Evolutionary conservation across 2,113 vertebrate species (phyloP).

Genomic region (Xiphias gladius): DNA sequence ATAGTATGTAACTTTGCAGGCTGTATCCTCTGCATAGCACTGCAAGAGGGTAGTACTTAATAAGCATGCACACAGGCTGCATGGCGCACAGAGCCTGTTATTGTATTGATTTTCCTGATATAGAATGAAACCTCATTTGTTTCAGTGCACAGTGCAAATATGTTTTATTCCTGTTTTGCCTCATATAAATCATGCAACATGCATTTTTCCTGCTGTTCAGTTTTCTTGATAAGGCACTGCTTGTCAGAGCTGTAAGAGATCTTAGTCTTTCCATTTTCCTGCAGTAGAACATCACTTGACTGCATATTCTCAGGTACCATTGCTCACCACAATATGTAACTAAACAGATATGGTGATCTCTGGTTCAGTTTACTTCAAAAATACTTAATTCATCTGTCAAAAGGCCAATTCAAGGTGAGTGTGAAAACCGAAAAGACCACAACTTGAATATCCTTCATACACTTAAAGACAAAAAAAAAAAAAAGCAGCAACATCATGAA

Average conservation of each 20-base stretch:
- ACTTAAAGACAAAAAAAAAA: neutral
- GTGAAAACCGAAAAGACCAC: neutral
- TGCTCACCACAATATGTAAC: neutral
- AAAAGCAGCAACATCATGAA: neutral
- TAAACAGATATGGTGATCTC: neutral
- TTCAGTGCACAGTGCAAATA: conserved; percentile 80
- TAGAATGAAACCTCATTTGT: conserved; percentile 81
- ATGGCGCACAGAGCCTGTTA: conserved; percentile 61
- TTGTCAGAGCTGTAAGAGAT: conserved; percentile 67
- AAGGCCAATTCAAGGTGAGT: neutral
- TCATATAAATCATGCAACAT: conserved; percentile 78
- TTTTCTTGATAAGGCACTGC: conserved; percentile 68
- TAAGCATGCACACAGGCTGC: conserved; percentile 72
- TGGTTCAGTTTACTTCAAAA: neutral
- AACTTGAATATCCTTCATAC: neutral
- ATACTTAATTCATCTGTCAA: neutral
- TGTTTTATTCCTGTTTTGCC: conserved; percentile 78
- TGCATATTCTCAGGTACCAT: neutral
- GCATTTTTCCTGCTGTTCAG: conserved; percentile 68
- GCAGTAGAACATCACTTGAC: conserved; percentile 23
- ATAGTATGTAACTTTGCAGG: conserved; percentile 63
- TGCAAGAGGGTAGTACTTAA: conserved; percentile 59
- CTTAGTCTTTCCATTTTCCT: conserved; percentile 46
- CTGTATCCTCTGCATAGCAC: conserved; percentile 31
- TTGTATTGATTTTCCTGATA: conserved; percentile 80